These are phyloP conservation scores for Brachionus paranguensis DNA, from an alignment of 1,140 invertebrate genomes.

Conservation along the genomic window DNA sequence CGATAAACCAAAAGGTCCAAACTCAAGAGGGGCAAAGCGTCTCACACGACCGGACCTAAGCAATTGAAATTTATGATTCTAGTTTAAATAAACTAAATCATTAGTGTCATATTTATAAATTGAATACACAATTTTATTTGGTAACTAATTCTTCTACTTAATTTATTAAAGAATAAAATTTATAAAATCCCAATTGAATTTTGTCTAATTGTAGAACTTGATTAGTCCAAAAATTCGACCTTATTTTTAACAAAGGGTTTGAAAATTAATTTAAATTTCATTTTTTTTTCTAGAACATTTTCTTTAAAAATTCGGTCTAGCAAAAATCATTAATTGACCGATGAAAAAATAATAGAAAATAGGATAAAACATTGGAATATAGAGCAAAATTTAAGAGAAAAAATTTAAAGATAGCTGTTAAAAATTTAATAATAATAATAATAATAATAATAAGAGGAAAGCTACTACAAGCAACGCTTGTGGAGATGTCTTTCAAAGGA, in stretches of 20 bases:
- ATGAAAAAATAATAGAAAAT: too few species aligned
- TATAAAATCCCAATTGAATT: background rate
- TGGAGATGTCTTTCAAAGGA: too few species aligned
- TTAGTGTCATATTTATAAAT: background rate
- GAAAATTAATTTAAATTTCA: too few species aligned
- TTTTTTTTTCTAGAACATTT: too few species aligned
- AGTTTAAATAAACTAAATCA: background rate
- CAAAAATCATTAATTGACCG: too few species aligned
- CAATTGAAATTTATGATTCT: background rate
- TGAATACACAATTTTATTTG: background rate
- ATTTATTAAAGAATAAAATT: background rate
- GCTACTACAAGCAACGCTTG: too few species aligned
- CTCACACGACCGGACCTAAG: slow-evolving; percentile 59
- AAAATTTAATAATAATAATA: too few species aligned
- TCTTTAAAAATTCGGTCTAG: too few species aligned
- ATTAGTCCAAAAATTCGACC: background rate
- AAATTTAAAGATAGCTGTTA: too few species aligned
- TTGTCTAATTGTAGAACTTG: background rate
- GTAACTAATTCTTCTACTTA: background rate
- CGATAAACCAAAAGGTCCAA: slow-evolving; percentile 87
- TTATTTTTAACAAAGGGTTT: background rate
- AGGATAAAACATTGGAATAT: too few species aligned
- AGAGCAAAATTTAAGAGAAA: too few species aligned
- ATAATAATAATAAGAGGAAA: too few species aligned
- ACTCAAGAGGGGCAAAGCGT: slow-evolving; percentile 78